These are phyloP conservation scores for Caenorhabditis latens DNA, from an alignment of 1,140 invertebrate species.

Conservation along the genomic window DNA sequence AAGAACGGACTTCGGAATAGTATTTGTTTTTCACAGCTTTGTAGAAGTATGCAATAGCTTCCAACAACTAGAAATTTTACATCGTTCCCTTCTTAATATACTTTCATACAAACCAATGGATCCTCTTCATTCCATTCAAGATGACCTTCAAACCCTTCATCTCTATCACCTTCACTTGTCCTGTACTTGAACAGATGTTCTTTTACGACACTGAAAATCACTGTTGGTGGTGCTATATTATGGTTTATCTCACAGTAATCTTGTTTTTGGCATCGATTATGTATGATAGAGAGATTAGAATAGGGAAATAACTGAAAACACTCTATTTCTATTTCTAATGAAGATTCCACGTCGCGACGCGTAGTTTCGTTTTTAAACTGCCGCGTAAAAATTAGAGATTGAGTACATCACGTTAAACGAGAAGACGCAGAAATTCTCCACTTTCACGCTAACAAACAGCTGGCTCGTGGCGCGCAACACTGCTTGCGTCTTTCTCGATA, in stretches of 20 bases:
- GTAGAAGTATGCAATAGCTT: constrained; percentile 20
- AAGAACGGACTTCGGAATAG: constrained; percentile 38
- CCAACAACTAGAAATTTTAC: neutral
- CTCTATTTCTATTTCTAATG: no score
- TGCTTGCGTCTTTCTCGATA: constrained; percentile 11
- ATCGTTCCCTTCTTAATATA: neutral
- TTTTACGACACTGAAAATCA: constrained; percentile 4
- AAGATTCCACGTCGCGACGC: no score
- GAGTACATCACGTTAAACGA: no score
- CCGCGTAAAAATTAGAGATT: no score
- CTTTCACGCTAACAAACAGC: neutral
- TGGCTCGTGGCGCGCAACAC: neutral
- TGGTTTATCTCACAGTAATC: neutral
- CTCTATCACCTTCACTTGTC: constrained; percentile 15
- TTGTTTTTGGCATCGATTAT: neutral
- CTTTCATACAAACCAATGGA: neutral
- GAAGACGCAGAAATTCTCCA: no score
- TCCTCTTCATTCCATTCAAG: constrained; percentile 50
- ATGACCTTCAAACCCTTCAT: constrained; percentile 63
- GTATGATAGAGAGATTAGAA: neutral
- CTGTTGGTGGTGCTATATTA: neutral
- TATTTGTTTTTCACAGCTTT: constrained; percentile 37
- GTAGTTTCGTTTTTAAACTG: neutral
- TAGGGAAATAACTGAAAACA: neutral
- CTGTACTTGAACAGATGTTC: neutral